Percentiles rank a stretch among this genome's conserved stretches.
These are phyloP conservation scores for Oscheius sp. DNA, from an alignment of 2,888 invertebrate species.

Conservation along the genomic window DNA sequence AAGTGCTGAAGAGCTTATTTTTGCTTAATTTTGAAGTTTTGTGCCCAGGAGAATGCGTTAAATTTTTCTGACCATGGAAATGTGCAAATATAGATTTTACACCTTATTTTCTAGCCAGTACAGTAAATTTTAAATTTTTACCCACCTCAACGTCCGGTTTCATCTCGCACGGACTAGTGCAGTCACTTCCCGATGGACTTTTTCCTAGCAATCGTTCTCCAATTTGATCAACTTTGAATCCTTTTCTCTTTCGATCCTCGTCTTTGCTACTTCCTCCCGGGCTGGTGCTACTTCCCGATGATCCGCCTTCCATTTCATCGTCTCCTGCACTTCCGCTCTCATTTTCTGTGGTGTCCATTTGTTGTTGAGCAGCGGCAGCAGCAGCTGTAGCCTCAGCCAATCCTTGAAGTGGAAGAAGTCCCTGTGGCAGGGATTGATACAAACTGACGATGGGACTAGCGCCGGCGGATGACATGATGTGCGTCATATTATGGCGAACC, in stretches of 20 bases:
- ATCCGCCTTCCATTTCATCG: conserved; percentile 52
- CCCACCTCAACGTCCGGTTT: conserved; percentile 51
- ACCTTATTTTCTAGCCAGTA: too few species aligned
- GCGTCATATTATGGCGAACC: conserved; percentile 63
- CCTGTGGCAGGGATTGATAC: conserved; percentile 37
- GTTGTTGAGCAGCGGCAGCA: conserved; percentile 4
- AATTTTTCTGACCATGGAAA: too few species aligned
- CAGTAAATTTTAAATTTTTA: neutral
- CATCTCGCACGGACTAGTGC: conserved; percentile 46
- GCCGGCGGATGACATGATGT: conserved; percentile 43
- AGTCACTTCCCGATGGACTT: conserved; percentile 47
- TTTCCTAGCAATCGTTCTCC: conserved; percentile 58
- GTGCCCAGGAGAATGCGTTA: neutral
- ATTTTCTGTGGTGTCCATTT: conserved; percentile 42
- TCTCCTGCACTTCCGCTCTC: conserved; percentile 39
- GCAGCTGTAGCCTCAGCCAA: conserved; percentile 11
- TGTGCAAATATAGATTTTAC: too few species aligned
- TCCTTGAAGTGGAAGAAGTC: conserved; percentile 30
- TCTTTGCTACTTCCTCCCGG: conserved; percentile 49
- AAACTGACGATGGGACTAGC: conserved; percentile 30
- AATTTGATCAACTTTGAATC: conserved; percentile 82
- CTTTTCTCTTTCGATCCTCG: conserved; percentile 83
- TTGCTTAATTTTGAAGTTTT: too few species aligned
- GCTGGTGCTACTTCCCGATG: conserved; percentile 46
- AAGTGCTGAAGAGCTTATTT: conserved; percentile 31